Percentiles rank a stretch among this genome's conserved stretches.
These are phyloP conservation scores for Leptatherina wallacei DNA, from an alignment of 2,797 vertebrate species.

Conservation along the genomic window DNA sequence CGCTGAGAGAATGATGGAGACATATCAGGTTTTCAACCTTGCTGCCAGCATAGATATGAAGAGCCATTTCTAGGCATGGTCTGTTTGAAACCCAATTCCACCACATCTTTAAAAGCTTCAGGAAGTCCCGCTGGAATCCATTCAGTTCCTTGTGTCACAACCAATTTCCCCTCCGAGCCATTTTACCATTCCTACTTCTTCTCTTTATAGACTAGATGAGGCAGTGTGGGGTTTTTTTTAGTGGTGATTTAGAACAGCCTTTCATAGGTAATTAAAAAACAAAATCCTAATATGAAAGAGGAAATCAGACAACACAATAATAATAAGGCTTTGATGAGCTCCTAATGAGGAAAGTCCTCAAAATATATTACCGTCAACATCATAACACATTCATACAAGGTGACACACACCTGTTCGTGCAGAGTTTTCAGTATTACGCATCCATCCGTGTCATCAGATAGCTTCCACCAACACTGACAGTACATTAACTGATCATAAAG, in stretches of 20 bases:
- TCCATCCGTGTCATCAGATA: not conserved
- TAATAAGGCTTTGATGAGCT: not conserved
- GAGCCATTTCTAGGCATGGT: slow-evolving; percentile 60
- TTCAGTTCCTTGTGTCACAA: slow-evolving; percentile 69
- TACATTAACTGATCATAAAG: not conserved
- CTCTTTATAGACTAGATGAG: slow-evolving; percentile 29
- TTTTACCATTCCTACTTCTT: slow-evolving; percentile 28
- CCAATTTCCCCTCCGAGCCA: slow-evolving; percentile 55
- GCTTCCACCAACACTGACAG: not conserved
- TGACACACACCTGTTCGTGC: not conserved
- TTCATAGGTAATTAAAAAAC: not conserved
- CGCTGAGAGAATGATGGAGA: slow-evolving; percentile 48
- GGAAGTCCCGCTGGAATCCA: slow-evolving; percentile 66
- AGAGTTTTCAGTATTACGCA: not conserved
- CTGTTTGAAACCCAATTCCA: slow-evolving; percentile 71
- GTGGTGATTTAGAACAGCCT: not conserved
- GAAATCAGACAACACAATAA: not conserved
- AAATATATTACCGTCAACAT: not conserved
- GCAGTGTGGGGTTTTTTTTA: not conserved
- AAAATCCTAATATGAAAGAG: not conserved
- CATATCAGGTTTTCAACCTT: slow-evolving; percentile 66
- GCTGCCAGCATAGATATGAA: slow-evolving; percentile 58
- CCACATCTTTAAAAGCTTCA: slow-evolving; percentile 70
- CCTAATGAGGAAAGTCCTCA: not conserved
- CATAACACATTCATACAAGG: not conserved